phyloP scores from a whole-genome alignment of 2,888 invertebrate species.

The Dryobotodes eremita region DNA sequence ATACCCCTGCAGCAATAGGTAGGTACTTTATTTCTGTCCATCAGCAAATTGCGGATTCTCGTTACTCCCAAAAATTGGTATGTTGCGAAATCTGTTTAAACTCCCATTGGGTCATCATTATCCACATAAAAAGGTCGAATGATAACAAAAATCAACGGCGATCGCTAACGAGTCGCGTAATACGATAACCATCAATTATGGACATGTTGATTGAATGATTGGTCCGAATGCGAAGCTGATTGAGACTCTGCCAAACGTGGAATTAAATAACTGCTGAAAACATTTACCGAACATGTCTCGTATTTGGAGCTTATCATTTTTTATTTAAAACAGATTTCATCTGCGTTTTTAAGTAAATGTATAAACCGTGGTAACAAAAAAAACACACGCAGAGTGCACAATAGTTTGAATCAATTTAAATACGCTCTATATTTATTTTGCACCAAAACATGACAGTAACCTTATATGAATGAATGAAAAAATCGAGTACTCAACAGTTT shows the following conservation, averaged over 20 bases:
- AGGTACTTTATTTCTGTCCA: conserved; percentile 48
- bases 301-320: conserved; percentile 54
- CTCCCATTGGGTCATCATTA: conserved; percentile 61
- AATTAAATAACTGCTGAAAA: conserved; percentile 80
- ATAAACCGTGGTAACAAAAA: not conserved
- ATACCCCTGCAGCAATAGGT: conserved; percentile 45
- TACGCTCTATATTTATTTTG: conserved; percentile 30
- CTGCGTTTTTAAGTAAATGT: conserved; percentile 26
- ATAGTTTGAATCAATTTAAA: conserved; percentile 27
- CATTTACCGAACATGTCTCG: conserved; percentile 66
- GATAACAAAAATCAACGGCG: conserved; percentile 76
- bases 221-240: conserved; percentile 79
- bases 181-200: conserved; percentile 83
- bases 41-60: conserved; percentile 8
- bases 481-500: conserved; percentile 11
- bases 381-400: conserved; percentile 24
- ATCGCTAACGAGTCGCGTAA: conserved; percentile 80
- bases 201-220: conserved; percentile 82
- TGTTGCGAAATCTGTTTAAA: conserved; percentile 59
- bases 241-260: conserved; percentile 78
- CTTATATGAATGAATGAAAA: conserved; percentile 22
- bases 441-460: conserved; percentile 25
- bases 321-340: conserved; percentile 41
- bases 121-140: conserved; percentile 63
- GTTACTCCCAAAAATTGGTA: conserved; percentile 39